Evolutionary conservation across 2,888 invertebrate genomes (phyloP), one percentile per base, ranked within the genome.

Genomic region (Thera obeliscata): DNA sequence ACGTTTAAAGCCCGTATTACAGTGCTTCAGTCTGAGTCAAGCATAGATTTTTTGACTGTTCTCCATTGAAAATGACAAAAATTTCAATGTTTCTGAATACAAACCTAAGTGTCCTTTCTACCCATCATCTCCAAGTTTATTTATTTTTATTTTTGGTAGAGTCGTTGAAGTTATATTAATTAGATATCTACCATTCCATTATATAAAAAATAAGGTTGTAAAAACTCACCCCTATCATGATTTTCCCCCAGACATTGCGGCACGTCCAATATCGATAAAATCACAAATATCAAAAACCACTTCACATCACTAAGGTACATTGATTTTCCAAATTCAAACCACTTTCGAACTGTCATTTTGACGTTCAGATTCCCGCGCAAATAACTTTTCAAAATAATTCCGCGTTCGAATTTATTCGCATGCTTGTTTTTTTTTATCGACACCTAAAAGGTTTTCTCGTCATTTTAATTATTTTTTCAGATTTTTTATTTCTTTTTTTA

Each of bases 341-440:
- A 92, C 88, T 84, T 86, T 78, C 82, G 81, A 87, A 86, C 86
- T 88, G 90, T 91, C 93, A 93, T 93, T 81, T 84, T 91, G 90
- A 87, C 82, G 81, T 83, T 78, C 76, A 61, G 71, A 76, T 81
- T 82, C 79, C 84, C 89, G 87, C 89, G 87, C 81, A 79, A 82
- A 81, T 75, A 76, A 75, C 64, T 71, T 50, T 55, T 54, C 61
- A 64, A 52, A 74, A 76, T 66, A 64, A 73, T 33, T 61, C 55
- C 41, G 49, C 35, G 54, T 72, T 71, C 12, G 62, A 76, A 75
- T 73, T 64, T 74, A 80, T 78, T 83, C 83, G 85, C 89, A 89
- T 66, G 11, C 33, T 87, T 81, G 85, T 87, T 78, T 80, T 87
- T 79, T 68, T 76, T 77, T 74, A 81, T 70, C 79, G 80, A 76